Percentiles rank a stretch among this genome's conserved stretches.
Conservation (phyloP, 2,797 vertebrate species). For the Parauchenoglanis punctatus region DNA sequence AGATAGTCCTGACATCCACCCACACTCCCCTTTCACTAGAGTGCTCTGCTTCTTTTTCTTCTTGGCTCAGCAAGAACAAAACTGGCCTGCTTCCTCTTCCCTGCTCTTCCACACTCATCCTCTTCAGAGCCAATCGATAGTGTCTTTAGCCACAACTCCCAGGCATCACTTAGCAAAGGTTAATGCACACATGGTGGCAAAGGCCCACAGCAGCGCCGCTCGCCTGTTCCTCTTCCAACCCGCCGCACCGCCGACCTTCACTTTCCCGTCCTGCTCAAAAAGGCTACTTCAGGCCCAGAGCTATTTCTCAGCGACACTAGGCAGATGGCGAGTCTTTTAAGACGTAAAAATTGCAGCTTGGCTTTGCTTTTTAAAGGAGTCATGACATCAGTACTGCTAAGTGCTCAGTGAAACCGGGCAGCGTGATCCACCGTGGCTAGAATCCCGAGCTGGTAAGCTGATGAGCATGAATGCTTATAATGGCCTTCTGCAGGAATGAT, state of each 20-base stretch:
- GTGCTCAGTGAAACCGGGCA: constrained; percentile 4
- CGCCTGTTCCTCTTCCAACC: constrained; percentile 51
- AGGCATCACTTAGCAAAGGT: constrained; percentile 64
- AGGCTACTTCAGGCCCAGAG: neutral
- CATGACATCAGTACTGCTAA: neutral
- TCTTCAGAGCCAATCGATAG: constrained; percentile 51
- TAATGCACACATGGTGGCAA: constrained; percentile 67
- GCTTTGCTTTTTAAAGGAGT: constrained; percentile 10
- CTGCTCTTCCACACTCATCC: constrained; percentile 43
- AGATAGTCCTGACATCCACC: constrained; percentile 44
- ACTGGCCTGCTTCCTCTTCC: constrained; percentile 43
- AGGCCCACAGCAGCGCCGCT: constrained; percentile 55
- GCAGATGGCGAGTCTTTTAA: neutral
- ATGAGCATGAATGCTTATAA: neutral
- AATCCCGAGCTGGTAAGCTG: neutral
- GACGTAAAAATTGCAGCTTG: neutral
- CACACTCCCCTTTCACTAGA: constrained; percentile 37
- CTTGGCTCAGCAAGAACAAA: constrained; percentile 35
- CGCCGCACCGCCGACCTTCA: constrained; percentile 13
- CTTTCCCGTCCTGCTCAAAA: constrained; percentile 11
- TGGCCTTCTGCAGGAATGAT: neutral
- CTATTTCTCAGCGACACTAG: constrained; percentile 1
- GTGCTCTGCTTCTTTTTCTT: constrained; percentile 31
- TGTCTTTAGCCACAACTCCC: constrained; percentile 63
- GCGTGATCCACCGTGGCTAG: neutral